phyloP scores from a whole-genome alignment of 1,140 invertebrate genomes.

The Phymorhynchus buccinoides region DNA sequence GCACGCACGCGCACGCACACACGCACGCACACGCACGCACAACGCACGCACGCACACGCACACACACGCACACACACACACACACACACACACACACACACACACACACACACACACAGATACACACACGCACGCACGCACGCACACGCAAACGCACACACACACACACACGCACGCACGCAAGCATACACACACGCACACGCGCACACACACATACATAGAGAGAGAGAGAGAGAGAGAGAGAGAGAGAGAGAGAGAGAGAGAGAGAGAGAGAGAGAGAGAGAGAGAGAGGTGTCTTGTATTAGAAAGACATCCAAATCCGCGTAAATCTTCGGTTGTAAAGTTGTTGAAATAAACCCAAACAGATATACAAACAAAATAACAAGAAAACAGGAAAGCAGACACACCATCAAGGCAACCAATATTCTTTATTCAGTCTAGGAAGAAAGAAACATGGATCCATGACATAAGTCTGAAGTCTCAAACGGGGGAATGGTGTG shows the following conservation, averaged over 20 bases:
- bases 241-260: neutral
- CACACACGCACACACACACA: neutral
- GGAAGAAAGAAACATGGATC: no score
- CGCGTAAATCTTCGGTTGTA: no score
- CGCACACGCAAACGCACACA: neutral
- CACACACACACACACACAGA: conserved; percentile 4
- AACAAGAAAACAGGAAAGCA: no score
- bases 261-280: neutral
- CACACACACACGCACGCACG: neutral
- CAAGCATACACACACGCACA: conserved; percentile 2
- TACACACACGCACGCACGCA: neutral
- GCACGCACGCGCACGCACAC: neutral
- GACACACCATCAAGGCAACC: no score
- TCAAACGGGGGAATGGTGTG: no score
- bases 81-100: neutral
- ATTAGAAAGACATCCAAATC: no score
- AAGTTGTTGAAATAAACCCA: no score
- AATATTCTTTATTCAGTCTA: no score
- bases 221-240: neutral
- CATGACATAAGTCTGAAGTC: no score
- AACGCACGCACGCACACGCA: neutral
- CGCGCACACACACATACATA: neutral
- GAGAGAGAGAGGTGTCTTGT: no score
- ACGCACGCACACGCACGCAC: neutral
- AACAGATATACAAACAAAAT: no score